These are phyloP conservation scores for Pterois miles DNA, from an alignment of 2,797 vertebrate species.

Conservation along the genomic window DNA sequence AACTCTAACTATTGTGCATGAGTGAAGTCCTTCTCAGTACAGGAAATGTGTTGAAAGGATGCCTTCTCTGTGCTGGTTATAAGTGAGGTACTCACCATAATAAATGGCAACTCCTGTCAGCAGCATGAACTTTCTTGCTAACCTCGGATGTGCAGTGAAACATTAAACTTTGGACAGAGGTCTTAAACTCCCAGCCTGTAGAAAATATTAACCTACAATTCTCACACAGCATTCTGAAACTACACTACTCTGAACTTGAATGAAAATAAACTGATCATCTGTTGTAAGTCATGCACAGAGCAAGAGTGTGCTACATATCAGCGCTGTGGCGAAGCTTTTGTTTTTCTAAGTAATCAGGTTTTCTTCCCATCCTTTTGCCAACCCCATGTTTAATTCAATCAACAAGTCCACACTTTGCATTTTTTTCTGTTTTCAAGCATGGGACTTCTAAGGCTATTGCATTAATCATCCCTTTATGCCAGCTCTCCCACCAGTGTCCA, in stretches of 20 bases:
- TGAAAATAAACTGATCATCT: constrained; percentile 51
- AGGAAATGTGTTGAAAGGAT: constrained; percentile 74
- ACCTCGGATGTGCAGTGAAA: constrained; percentile 68
- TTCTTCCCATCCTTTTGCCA: constrained; percentile 37
- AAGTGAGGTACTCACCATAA: constrained; percentile 65
- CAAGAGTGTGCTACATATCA: background rate
- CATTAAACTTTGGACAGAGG: constrained; percentile 51
- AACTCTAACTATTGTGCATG: constrained; percentile 47
- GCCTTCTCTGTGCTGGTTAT: constrained; percentile 59
- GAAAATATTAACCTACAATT: constrained; percentile 60
- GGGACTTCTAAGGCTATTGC: constrained; percentile 62
- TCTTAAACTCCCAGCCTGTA: constrained; percentile 41
- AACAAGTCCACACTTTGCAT: constrained; percentile 52
- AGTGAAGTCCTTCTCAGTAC: constrained; percentile 50
- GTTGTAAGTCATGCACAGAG: constrained; percentile 38
- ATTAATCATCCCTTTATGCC: constrained; percentile 71
- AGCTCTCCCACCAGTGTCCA: constrained; percentile 67
- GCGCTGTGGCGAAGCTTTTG: background rate
- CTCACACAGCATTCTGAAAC: constrained; percentile 52
- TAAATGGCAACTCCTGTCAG: constrained; percentile 78
- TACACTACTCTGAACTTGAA: constrained; percentile 30
- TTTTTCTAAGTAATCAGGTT: constrained; percentile 51
- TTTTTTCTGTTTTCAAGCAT: constrained; percentile 37
- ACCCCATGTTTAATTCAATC: constrained; percentile 64
- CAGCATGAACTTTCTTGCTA: constrained; percentile 67